Evolutionary conservation across 2,113 vertebrate genomes (phyloP), one percentile per base, ranked within the genome.

Genomic region (Ciconia maguari): DNA sequence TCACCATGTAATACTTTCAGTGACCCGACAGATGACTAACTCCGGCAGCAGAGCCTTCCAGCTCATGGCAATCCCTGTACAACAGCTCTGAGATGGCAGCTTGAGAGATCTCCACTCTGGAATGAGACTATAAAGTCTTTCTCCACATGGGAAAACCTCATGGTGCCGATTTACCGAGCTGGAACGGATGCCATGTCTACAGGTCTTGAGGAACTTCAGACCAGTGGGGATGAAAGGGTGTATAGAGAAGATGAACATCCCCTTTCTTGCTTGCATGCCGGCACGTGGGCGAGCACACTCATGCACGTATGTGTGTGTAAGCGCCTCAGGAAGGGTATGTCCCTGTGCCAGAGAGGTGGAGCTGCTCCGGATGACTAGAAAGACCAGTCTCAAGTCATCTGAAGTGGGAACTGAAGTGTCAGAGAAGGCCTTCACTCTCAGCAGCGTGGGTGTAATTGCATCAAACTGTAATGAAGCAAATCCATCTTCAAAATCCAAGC

Each of bases 231-330:
- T 6, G 82, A 69, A 61, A 38, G 54, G 18, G 52, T 22, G 48
- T 4, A 4, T 0, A 7, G 36, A 9, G 52, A 66, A 36, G 26
- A 34, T 0, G 10, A 48, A 16, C 0, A 1, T 42, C 36, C 57
- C 86, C 15, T 80, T 74, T 12, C 76, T 4, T 4, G 32, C 68
- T 14, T 19, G 55, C 34, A 7, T 7, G 62, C 65, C 4, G 11
- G 72, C 41, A 17, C 1, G 4, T 13, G 76, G 83, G 66, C 0
- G 57, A 91, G 91, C 83, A 79, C 77, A 62, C 21, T 61, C 41
- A 49, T 20, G 74, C 90, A 32, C 10, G 8, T 15, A 11, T 1
- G 27, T 32, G 62, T 16, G 74, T n/a, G 72, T 8, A 30, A 91
- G 70, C 5, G 3, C 27, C 66, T 55, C 66, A 5, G 81, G 93